Evolutionary conservation across 64 coral and sea anemone genomes (phyloP).

Genomic region (Montipora foliosa): DNA sequence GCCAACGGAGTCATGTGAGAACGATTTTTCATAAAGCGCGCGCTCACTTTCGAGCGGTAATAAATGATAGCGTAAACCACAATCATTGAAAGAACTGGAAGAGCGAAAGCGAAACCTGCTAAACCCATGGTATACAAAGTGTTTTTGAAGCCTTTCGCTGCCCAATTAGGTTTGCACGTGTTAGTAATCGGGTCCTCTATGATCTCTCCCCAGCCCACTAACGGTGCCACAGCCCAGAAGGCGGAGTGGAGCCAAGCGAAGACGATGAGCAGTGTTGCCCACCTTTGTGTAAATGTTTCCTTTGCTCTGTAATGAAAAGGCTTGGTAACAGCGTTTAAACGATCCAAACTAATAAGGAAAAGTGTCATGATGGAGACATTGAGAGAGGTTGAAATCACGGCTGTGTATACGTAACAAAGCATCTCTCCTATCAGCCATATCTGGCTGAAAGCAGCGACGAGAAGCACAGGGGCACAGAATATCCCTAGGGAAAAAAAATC

Average conservation of each 20-base stretch:
- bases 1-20: neutral
- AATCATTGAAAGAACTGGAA: constrained; percentile 71
- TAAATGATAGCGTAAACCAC: constrained; percentile 77
- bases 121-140: constrained; percentile 71
- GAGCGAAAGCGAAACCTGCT: constrained; percentile 75
- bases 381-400: constrained; percentile 66
- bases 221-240: constrained; percentile 81
- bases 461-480: constrained; percentile 74
- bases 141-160: constrained; percentile 67
- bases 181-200: constrained; percentile 66
- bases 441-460: constrained; percentile 62
- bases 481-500: constrained; percentile 47
- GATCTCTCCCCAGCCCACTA: constrained; percentile 91
- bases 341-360: constrained; percentile 84
- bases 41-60: constrained; percentile 39
- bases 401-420: constrained; percentile 60
- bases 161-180: constrained; percentile 94
- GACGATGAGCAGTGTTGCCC: constrained; percentile 30
- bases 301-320: constrained; percentile 77
- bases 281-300: constrained; percentile 79
- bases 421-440: constrained; percentile 74
- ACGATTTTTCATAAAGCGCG: constrained; percentile 27
- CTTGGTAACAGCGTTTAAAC: constrained; percentile 80
- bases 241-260: constrained; percentile 66
- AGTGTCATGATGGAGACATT: constrained; percentile 91